These are phyloP conservation scores for Lucilia cuprina DNA, from an alignment of 1,140 invertebrate genomes.

Conservation along the genomic window DNA sequence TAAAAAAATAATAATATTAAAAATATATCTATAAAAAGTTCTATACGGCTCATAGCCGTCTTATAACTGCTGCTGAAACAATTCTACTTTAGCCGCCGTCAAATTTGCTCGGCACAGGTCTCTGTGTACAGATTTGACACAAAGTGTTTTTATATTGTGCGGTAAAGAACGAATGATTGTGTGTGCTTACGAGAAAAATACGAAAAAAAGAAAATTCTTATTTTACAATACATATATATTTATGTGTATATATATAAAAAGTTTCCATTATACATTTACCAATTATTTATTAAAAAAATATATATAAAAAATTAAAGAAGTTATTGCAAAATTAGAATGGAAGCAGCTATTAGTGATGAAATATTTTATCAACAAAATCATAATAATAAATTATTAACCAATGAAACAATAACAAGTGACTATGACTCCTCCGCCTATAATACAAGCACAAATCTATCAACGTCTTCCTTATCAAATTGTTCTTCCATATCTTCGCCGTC, in stretches of 20 bases:
- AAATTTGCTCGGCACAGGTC: no score
- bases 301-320: neutral
- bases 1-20: no score
- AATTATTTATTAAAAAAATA: no score
- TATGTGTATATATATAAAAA: neutral
- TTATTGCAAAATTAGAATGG: neutral
- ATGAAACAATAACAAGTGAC: slow-evolving; percentile 10
- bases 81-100: no score
- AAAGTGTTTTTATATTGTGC: neutral
- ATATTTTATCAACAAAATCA: slow-evolving; percentile 20
- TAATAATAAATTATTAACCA: neutral
- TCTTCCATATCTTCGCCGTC: slow-evolving; percentile 31
- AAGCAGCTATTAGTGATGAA: neutral
- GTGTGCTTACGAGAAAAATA: neutral
- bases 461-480: slow-evolving; percentile 33
- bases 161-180: neutral
- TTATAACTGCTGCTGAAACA: no score
- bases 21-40: no score
- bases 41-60: no score
- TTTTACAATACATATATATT: neutral
- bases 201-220: neutral
- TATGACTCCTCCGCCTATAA: slow-evolving; percentile 32
- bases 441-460: slow-evolving; percentile 15
- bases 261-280: neutral
- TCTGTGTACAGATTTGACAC: neutral